Conservation (phyloP, 2,113 vertebrate species). For the Strix uralensis region DNA sequence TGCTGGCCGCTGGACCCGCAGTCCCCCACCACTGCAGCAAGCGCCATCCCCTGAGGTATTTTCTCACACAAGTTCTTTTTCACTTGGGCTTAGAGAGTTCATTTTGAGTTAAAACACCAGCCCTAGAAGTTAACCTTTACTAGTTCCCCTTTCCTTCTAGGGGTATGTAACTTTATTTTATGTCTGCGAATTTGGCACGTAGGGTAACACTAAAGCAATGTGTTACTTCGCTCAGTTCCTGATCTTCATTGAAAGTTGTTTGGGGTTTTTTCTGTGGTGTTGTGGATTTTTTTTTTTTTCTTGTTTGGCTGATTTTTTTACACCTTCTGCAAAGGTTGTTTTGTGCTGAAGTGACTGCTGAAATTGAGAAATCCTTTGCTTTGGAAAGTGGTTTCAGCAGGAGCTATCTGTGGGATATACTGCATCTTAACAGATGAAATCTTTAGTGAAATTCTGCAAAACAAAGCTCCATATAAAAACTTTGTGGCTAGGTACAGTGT, state of each 20-base stretch:
- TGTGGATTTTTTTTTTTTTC: neutral
- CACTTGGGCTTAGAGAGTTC: neutral
- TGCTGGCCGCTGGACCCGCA: fast-evolving
- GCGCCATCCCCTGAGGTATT: neutral
- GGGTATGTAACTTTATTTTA: neutral
- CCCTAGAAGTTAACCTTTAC: neutral
- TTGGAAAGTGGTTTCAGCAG: neutral
- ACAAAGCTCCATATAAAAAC: neutral
- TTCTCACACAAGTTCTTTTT: neutral
- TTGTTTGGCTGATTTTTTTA: too few species aligned
- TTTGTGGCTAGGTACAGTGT: neutral
- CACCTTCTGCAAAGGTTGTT: neutral
- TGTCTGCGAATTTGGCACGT: neutral
- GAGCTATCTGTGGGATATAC: neutral
- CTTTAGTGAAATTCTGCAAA: neutral
- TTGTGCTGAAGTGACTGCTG: neutral
- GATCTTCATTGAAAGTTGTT: neutral
- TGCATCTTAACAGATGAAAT: neutral
- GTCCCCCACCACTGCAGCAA: neutral
- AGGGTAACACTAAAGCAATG: neutral
- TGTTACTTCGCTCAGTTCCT: neutral
- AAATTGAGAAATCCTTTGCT: neutral
- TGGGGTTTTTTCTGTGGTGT: fast-evolving
- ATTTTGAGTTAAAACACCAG: neutral
- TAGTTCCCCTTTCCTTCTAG: neutral